Percentiles rank a stretch among this genome's conserved stretches.
Conservation (phyloP, 2,797 vertebrate genomes). For the Gambusia yucatana region DNA sequence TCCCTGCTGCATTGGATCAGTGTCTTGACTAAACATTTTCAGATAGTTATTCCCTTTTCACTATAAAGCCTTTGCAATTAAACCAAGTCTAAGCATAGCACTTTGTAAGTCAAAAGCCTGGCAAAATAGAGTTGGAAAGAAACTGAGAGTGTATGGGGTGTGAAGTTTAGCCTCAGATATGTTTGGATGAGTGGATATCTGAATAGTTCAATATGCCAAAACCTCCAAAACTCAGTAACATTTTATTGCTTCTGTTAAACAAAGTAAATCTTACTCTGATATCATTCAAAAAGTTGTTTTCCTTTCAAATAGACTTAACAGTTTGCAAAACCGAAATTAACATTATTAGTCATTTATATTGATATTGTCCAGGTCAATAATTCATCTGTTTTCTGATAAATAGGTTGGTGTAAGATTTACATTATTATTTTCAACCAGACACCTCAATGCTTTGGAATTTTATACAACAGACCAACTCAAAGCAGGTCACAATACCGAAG, state of each 20-base stretch:
- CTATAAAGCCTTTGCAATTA: constrained; percentile 76
- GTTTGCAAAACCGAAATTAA: not conserved
- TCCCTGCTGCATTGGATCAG: constrained; percentile 80
- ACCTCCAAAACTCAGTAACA: not conserved
- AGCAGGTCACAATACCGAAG: not conserved
- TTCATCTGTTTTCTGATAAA: not conserved
- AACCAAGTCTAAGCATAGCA: constrained; percentile 76
- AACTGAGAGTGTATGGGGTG: constrained; percentile 38
- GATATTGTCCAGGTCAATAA: not conserved
- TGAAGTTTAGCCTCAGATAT: constrained; percentile 47
- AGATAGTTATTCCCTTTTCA: constrained; percentile 57
- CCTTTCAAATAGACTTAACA: not conserved
- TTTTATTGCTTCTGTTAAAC: not conserved
- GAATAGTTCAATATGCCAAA: constrained; percentile 4
- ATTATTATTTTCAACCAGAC: not conserved
- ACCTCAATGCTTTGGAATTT: not conserved
- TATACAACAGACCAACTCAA: not conserved
- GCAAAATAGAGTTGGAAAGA: constrained; percentile 68
- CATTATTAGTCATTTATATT: not conserved
- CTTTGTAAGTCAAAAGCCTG: constrained; percentile 84
- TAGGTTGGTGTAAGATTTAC: not conserved
- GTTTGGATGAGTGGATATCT: constrained; percentile 58
- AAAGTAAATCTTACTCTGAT: not conserved
- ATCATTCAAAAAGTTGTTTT: not conserved
- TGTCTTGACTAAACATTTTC: constrained; percentile 76